These are phyloP conservation scores for Unio delphinus DNA, from an alignment of 2,888 invertebrate species.

Conservation along the genomic window DNA sequence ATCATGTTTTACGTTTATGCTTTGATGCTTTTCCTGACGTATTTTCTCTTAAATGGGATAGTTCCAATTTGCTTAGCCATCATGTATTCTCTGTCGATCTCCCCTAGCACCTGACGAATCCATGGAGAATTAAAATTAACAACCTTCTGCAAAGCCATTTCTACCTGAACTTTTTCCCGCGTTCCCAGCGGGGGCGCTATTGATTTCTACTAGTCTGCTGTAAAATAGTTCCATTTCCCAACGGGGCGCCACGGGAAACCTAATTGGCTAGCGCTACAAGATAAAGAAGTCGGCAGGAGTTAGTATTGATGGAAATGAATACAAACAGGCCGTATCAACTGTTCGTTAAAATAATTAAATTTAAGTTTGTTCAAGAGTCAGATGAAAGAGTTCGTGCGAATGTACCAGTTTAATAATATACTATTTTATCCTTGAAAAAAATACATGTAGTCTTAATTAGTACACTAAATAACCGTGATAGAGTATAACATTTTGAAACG, in stretches of 20 bases:
- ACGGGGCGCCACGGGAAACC: conserved; percentile 26
- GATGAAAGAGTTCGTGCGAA: no score
- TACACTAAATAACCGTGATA: no score
- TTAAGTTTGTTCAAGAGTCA: no score
- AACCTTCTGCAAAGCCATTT: conserved; percentile 24
- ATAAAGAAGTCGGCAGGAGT: conserved; percentile 24
- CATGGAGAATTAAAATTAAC: conserved; percentile 27
- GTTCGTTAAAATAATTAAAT: no score
- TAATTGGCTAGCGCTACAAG: conserved; percentile 28
- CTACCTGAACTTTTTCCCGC: conserved; percentile 30
- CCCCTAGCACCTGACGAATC: conserved; percentile 20
- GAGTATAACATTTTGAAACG: no score
- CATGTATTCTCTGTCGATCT: conserved; percentile 9
- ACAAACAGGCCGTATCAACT: not conserved
- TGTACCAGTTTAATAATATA: no score
- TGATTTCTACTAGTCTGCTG: conserved; percentile 25
- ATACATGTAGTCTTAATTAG: no score
- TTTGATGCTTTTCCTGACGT: not conserved
- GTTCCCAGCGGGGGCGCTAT: conserved; percentile 22
- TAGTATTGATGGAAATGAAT: conserved; percentile 2
- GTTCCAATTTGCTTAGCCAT: conserved; percentile 33
- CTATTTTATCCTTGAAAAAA: no score
- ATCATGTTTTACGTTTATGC: no score
- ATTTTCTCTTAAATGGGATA: conserved; percentile 24
- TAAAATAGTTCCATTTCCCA: conserved; percentile 21